phyloP scores from a whole-genome alignment of 2,888 invertebrate genomes.

The Rosalia funebris region DNA sequence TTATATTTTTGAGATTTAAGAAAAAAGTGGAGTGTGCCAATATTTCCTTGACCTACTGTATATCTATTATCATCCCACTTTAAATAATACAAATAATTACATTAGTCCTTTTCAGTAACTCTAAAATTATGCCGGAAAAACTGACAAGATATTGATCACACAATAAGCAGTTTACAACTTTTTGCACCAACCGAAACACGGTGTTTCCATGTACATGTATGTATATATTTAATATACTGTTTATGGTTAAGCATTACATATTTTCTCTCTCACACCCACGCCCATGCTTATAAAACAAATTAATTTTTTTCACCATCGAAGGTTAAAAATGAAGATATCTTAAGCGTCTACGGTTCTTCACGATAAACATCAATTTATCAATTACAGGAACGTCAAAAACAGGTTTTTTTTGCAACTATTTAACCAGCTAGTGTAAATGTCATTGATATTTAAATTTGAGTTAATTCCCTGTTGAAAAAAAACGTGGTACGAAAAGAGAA shows the following conservation, averaged over 20 bases:
- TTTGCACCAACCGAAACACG: background rate
- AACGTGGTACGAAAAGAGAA: background rate
- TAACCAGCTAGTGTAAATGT: background rate
- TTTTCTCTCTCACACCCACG: slow-evolving; percentile 2
- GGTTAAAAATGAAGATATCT: background rate
- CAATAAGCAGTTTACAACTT: background rate
- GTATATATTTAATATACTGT: background rate
- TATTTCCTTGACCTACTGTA: too few species aligned
- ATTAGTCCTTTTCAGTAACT: too few species aligned
- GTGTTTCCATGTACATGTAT: too few species aligned
- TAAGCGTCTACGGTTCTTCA: slow-evolving; percentile 1
- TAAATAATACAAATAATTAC: too few species aligned
- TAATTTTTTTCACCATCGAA: background rate
- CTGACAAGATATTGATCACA: background rate
- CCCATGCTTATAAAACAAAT: background rate
- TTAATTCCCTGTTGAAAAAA: background rate
- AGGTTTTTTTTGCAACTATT: background rate
- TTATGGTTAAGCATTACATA: background rate
- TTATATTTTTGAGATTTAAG: too few species aligned
- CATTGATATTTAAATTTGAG: slow-evolving; percentile 3
- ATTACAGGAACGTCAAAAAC: background rate
- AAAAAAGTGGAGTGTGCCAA: too few species aligned
- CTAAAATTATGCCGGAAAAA: too few species aligned
- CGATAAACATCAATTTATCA: slow-evolving; percentile 5
- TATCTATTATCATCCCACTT: too few species aligned